Evolutionary conservation across 2,797 vertebrate genomes (phyloP).

Genomic region (Nyctibius grandis): DNA sequence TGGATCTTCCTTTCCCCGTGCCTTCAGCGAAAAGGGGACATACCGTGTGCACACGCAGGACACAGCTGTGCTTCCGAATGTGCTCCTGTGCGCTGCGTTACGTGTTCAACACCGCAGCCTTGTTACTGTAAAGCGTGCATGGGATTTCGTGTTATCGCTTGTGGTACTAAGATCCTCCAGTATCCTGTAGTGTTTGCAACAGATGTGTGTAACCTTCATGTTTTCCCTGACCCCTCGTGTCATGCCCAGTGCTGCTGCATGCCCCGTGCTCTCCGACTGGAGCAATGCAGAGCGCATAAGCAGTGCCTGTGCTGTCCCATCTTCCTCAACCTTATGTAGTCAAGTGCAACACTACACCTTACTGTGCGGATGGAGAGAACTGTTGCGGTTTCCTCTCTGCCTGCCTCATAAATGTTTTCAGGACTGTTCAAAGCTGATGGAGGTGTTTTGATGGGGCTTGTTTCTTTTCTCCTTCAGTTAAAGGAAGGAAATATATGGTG

Average conservation of each 20-base stretch:
- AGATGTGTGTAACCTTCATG: rapidly evolving
- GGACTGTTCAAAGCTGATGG: background rate
- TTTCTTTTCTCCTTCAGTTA: background rate
- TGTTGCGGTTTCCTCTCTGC: background rate
- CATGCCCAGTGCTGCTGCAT: rapidly evolving
- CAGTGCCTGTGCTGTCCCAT: background rate
- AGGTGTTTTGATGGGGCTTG: background rate
- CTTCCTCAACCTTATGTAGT: rapidly evolving
- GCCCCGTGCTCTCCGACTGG: rapidly evolving
- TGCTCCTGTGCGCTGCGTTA: rapidly evolving
- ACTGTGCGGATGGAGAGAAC: rapidly evolving
- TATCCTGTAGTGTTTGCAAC: background rate
- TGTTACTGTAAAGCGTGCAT: rapidly evolving
- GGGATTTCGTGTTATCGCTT: rapidly evolving
- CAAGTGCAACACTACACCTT: background rate
- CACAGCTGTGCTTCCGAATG: rapidly evolving
- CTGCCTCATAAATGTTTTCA: background rate
- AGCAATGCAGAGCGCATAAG: rapidly evolving
- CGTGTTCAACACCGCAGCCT: background rate
- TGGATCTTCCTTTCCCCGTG: background rate
- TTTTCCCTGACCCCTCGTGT: background rate
- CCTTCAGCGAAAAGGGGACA: background rate
- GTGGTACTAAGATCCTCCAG: rapidly evolving
- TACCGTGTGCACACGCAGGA: rapidly evolving
- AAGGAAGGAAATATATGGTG: background rate